Evolutionary conservation across 2,888 invertebrate species (phyloP).

Genomic region (Melinopterus prodromus): DNA sequence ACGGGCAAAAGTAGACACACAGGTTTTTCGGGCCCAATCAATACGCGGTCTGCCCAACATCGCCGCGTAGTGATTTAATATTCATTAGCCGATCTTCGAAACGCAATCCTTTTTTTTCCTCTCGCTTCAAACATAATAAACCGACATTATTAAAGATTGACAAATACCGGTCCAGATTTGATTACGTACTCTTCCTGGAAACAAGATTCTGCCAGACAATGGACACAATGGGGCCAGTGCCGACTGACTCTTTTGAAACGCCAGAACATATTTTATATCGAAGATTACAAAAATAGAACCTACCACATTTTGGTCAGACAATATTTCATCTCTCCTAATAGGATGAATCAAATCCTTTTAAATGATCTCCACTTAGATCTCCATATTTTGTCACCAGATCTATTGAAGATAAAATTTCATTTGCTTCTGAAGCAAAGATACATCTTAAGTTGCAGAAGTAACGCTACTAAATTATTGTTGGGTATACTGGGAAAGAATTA

Average conservation of each 20-base stretch:
- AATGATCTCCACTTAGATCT: no score
- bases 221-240: background rate
- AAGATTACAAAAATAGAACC: no score
- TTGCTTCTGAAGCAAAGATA: no score
- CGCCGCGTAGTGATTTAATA: background rate
- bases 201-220: background rate
- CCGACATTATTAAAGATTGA: background rate
- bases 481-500: no score
- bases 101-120: background rate
- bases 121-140: background rate
- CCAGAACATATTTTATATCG: no score
- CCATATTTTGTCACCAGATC: no score
- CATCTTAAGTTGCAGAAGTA: no score
- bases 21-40: background rate
- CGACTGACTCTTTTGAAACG: background rate
- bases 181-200: background rate
- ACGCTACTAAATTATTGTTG: no score
- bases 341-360: no score
- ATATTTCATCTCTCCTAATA: no score
- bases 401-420: no score
- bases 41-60: background rate
- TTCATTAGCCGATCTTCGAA: background rate
- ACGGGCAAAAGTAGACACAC: background rate
- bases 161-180: background rate
- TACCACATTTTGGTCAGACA: no score